phyloP scores from a whole-genome alignment of 2,888 invertebrate species.

The Lamellibrachia columna region DNA sequence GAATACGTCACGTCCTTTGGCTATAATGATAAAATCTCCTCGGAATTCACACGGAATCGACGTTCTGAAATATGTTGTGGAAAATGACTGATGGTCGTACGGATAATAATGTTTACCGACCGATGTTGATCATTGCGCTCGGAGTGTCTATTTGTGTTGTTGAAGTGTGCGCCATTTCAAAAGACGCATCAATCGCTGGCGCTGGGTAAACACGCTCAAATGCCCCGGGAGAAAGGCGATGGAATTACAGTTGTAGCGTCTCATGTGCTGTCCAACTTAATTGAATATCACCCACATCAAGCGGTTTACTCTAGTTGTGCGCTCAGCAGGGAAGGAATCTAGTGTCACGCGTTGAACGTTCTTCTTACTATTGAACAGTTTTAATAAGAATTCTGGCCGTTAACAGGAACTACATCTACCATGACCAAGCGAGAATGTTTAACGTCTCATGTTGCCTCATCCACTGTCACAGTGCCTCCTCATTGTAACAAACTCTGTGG shows the following conservation, averaged over 20 bases:
- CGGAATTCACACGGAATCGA: not conserved
- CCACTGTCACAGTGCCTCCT: too few relatives aligned
- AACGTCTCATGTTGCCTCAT: too few relatives aligned
- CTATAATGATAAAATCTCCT: not conserved
- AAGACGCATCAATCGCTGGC: not conserved
- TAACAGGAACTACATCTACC: not conserved
- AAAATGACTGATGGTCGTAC: not conserved
- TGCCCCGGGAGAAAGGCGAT: not conserved
- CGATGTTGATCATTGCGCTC: not conserved
- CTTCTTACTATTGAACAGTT: not conserved
- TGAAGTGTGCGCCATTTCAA: not conserved
- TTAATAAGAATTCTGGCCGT: not conserved
- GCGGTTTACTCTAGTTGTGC: not conserved
- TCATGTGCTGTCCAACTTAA: not conserved
- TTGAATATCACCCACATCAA: not conserved
- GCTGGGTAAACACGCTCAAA: not conserved
- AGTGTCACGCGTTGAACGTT: not conserved
- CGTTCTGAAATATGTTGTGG: not conserved
- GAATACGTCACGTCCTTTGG: not conserved
- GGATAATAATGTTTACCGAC: not conserved
- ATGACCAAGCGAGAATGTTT: too few relatives aligned
- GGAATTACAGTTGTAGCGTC: not conserved
- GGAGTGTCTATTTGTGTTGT: not conserved
- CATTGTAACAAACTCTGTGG: too few relatives aligned
- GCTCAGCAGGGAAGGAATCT: not conserved